Evolutionary conservation across 2,797 vertebrate species (phyloP).

Genomic region (Linurgus olivaceus): DNA sequence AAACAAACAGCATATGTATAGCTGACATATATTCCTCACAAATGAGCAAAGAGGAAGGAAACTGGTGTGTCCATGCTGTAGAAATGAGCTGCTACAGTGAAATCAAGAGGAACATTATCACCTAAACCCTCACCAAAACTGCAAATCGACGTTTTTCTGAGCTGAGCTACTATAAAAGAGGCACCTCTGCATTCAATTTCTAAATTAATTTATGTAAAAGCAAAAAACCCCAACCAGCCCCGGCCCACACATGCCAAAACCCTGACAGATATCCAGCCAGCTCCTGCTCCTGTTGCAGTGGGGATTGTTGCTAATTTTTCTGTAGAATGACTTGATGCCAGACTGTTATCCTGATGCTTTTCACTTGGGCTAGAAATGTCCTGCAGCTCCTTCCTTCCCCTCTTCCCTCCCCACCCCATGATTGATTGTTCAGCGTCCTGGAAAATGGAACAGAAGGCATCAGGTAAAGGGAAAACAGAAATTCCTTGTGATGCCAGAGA

Average conservation of each 20-base stretch:
- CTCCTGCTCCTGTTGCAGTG: neutral
- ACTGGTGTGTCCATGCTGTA: neutral
- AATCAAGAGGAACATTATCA: neutral
- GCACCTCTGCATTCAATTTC: conserved; percentile 32
- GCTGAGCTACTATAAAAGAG: neutral
- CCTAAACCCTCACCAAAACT: neutral
- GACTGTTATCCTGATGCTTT: neutral
- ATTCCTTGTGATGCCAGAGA: neutral
- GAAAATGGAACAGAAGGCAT: neutral
- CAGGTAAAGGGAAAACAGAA: neutral
- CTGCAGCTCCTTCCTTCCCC: neutral
- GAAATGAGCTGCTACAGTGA: neutral
- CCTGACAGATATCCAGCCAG: conserved; percentile 20
- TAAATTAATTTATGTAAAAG: conserved; percentile 54
- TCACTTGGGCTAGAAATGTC: neutral
- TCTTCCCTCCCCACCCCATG: neutral
- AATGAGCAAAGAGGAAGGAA: neutral
- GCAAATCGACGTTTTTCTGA: neutral
- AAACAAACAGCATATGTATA: neutral
- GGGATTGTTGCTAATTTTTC: conserved; percentile 17
- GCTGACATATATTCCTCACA: neutral
- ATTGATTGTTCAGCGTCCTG: neutral
- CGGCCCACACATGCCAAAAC: conserved; percentile 13
- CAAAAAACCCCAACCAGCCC: neutral
- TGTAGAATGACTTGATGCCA: conserved; percentile 29